A percentile compares a stretch with the other conserved stretches of the same genome.
phyloP scores from a whole-genome alignment of 2,797 vertebrate species.

The Nannoperca australis region DNA sequence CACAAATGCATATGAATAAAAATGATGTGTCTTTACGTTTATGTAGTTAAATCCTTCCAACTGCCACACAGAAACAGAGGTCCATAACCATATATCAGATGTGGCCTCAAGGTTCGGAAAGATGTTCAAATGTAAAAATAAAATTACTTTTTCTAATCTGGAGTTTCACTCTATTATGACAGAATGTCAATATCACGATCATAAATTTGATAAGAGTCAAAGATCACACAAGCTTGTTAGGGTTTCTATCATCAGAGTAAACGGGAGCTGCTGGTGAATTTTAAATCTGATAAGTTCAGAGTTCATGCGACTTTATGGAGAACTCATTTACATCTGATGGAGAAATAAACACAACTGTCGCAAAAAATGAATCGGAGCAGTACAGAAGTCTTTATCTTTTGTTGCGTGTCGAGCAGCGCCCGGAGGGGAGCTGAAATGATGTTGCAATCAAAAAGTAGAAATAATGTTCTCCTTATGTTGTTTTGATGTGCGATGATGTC shows the following conservation, averaged over 20 bases:
- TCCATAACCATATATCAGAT: neutral
- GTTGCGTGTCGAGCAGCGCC: slow-evolving; percentile 33
- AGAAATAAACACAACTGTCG: slow-evolving; percentile 52
- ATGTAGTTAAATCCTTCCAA: neutral
- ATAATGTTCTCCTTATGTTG: slow-evolving; percentile 46
- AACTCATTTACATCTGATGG: slow-evolving; percentile 49
- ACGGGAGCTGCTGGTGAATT: slow-evolving; percentile 34
- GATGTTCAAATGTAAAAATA: slow-evolving; percentile 27
- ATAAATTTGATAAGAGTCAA: slow-evolving; percentile 33
- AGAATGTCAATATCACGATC: slow-evolving; percentile 42
- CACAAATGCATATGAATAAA: neutral
- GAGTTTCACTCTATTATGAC: slow-evolving; percentile 27
- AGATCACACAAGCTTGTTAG: slow-evolving; percentile 31
- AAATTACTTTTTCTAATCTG: slow-evolving; percentile 40
- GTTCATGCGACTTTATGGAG: slow-evolving; percentile 52
- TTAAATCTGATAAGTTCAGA: slow-evolving; percentile 48
- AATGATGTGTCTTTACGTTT: neutral
- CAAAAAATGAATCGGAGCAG: slow-evolving; percentile 33
- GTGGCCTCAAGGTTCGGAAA: slow-evolving; percentile 30
- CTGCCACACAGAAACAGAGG: neutral
- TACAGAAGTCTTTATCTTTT: slow-evolving; percentile 58
- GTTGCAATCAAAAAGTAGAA: slow-evolving; percentile 52
- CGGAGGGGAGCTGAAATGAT: slow-evolving; percentile 29
- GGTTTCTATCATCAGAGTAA: neutral
- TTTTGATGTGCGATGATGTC: slow-evolving; percentile 26